Percentiles rank a stretch among this genome's conserved stretches.
Conservation (phyloP, 2,797 vertebrate species). For the Pipistrellus nathusii region DNA sequence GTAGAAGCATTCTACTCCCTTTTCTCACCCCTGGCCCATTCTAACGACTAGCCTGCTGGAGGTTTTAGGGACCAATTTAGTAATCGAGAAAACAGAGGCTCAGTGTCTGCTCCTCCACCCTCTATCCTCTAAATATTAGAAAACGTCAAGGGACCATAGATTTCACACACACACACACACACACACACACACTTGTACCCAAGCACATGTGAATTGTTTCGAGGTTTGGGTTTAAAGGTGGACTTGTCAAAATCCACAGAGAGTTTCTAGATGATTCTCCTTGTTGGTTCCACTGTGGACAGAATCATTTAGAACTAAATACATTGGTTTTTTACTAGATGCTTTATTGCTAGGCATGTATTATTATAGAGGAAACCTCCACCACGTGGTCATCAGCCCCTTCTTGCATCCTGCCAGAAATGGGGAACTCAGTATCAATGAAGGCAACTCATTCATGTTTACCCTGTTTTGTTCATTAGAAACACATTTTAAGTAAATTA, state of each 20-base stretch:
- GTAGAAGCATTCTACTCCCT: background rate
- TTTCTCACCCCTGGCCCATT: background rate
- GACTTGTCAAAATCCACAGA: background rate
- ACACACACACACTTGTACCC: background rate
- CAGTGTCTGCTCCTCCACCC: accelerated
- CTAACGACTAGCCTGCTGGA: background rate
- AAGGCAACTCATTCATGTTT: background rate
- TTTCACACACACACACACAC: background rate
- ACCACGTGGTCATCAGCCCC: background rate
- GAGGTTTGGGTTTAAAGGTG: background rate
- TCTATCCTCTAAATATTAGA: background rate
- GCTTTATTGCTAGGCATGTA: background rate
- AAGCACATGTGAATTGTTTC: background rate
- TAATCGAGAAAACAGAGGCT: background rate
- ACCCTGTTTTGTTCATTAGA: background rate
- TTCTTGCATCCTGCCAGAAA: background rate
- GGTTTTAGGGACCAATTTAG: background rate
- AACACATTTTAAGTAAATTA: background rate
- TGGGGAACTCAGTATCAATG: background rate
- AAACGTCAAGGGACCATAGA: background rate
- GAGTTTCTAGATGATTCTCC: constrained; percentile 13
- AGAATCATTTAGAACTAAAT: constrained; percentile 34
- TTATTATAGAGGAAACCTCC: background rate
- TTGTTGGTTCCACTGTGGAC: background rate
- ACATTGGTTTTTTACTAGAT: background rate